phyloP scores from a whole-genome alignment of 2,113 vertebrate species.

The Miniopterus natalensis region DNA sequence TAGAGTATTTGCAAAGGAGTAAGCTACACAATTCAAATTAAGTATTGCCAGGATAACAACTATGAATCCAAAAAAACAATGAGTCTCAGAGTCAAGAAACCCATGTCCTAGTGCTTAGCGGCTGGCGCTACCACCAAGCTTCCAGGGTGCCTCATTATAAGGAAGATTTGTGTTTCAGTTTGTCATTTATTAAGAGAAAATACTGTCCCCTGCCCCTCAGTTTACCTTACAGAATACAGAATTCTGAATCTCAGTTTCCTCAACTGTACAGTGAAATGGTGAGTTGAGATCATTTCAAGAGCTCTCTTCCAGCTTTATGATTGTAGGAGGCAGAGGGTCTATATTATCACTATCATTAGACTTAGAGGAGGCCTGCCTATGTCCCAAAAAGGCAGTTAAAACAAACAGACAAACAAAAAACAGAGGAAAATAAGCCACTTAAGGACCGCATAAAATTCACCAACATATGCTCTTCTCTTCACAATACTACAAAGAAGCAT shows the following conservation, averaged over 20 bases:
- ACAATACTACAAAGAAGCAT: neutral
- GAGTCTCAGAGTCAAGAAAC: neutral
- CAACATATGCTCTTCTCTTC: slow-evolving; percentile 35
- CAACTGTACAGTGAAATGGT: neutral
- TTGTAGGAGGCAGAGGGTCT: neutral
- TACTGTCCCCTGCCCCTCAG: neutral
- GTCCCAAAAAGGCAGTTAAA: neutral
- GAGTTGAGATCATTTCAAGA: neutral
- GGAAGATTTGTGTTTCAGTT: slow-evolving; percentile 15
- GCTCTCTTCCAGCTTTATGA: slow-evolving; percentile 38
- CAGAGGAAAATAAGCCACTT: slow-evolving; percentile 20
- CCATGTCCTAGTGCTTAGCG: neutral
- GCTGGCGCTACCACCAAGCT: neutral
- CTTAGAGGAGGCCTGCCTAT: neutral
- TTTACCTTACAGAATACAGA: slow-evolving; percentile 38
- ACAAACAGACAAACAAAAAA: neutral
- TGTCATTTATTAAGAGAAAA: slow-evolving; percentile 46
- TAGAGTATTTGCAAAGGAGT: slow-evolving; percentile 20
- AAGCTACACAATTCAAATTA: slow-evolving; percentile 27
- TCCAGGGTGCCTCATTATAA: neutral
- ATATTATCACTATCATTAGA: neutral
- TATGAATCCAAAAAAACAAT: slow-evolving; percentile 9
- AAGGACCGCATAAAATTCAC: slow-evolving; percentile 45
- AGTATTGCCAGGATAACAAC: slow-evolving; percentile 25
- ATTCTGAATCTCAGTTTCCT: neutral